phyloP scores from a whole-genome alignment of 2,797 vertebrate species.

The Hemibagrus guttatus region DNA sequence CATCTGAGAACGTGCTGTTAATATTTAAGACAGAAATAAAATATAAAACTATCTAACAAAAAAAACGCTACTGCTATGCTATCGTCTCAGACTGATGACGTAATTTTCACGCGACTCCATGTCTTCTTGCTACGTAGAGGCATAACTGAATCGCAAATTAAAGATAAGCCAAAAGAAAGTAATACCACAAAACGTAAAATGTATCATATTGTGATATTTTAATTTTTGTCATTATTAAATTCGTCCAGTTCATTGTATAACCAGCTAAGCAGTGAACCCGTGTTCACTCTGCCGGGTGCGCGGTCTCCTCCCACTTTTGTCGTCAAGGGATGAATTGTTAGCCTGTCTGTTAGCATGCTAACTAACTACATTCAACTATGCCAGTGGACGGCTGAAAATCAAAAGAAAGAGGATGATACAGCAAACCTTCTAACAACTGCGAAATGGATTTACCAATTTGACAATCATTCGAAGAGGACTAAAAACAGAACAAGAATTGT shows the following conservation, averaged over 20 bases:
- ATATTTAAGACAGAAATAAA: not conserved
- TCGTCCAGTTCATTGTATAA: not conserved
- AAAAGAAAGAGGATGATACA: constrained; percentile 72
- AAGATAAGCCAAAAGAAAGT: not conserved
- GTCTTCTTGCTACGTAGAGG: not conserved
- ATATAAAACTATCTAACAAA: not conserved
- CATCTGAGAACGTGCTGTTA: not conserved
- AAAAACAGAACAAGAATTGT: not conserved
- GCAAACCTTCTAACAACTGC: constrained; percentile 66
- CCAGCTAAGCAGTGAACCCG: not conserved
- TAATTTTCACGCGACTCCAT: not conserved
- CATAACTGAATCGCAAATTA: not conserved
- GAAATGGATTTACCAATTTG: constrained; percentile 58
- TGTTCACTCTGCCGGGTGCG: not conserved
- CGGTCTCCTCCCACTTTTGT: constrained; percentile 45
- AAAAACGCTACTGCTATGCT: not conserved
- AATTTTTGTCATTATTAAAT: not conserved
- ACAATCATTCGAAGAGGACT: constrained; percentile 26
- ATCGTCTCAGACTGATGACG: not conserved
- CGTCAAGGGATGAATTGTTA: constrained; percentile 52
- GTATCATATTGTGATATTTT: not conserved
- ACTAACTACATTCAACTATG: constrained; percentile 42
- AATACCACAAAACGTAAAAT: not conserved
- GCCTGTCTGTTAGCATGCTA: constrained; percentile 48
- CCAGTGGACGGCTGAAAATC: constrained; percentile 40